Base-by-base conservation (phyloP, 2,113 vertebrate genomes). In the Romanogobio albipinnatus region DNA sequence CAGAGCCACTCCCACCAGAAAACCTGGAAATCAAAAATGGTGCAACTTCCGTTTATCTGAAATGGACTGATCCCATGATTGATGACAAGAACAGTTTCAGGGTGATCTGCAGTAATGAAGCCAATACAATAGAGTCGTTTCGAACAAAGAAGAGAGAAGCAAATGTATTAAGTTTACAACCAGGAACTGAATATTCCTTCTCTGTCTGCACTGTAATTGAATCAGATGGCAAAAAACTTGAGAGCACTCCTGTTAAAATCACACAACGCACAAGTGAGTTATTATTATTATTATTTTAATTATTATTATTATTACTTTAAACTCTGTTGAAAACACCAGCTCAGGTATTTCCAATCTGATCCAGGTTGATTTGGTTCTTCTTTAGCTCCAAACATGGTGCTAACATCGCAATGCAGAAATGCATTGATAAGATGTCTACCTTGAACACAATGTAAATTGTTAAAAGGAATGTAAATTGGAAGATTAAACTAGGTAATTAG, bases 161-260 rank as follows among this genome's bases (percentile, higher is more conserved):
- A 2, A 19, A 58, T 5, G 4, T 77, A 3, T 33, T 3, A 0
- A 24, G 78, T 22, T 49, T 86, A 70, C 14, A 11, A 45, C 84
- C 87, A 33, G 87, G 80, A 26, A 51, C 24, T n/a, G 76, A 86
- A 24, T 81, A 88, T 71, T n/a, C 9, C 33, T 45, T 88, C 45
- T 29, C 3, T 29, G 68, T 88, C 77, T n/a, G 17, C 71, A 84
- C 81, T 62, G 3, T 85, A 45, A 22, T 87, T 14, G 33, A 78
- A 5, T 2, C n/a, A 43, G 61, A 36, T n/a, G 53, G 9, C 15
- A 56, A 1, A 76, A 14, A 51, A 36, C n/a, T 17, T 29, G 45
- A 85, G 74, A 86, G 70, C 22, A 7, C 3, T 47, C 68, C 58
- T 22, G 71, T n/a, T 7, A 26, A 39, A 80, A 24, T 26, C 53